phyloP scores from a whole-genome alignment of 2,888 invertebrate genomes.

The Diplazon laetatorius region DNA sequence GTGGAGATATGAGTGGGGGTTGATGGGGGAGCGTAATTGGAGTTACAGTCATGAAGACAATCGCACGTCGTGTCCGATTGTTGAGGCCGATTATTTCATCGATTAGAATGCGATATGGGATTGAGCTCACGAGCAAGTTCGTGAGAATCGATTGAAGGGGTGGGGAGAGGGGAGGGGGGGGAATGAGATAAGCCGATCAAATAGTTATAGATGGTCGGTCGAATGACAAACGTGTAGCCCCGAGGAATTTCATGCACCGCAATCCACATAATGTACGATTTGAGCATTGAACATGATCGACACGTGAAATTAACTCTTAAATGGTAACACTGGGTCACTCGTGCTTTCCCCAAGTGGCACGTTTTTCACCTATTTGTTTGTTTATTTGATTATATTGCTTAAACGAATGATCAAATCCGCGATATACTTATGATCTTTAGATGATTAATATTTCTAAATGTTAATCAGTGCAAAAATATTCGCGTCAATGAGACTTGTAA shows the following conservation, averaged over 20 bases:
- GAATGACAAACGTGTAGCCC: constrained; percentile 21
- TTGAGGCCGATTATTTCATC: constrained; percentile 43
- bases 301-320: constrained; percentile 26
- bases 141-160: constrained; percentile 57
- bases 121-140: constrained; percentile 29
- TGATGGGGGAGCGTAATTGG: constrained; percentile 11
- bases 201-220: constrained; percentile 49
- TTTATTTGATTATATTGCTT: no score
- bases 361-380: no score
- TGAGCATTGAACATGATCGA: no score
- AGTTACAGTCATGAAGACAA: constrained; percentile 36
- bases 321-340: no score
- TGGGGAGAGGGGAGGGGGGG: constrained; percentile 44
- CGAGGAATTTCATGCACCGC: constrained; percentile 2
- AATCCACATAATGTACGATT: not conserved
- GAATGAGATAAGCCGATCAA: constrained; percentile 35
- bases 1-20: not conserved
- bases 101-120: constrained; percentile 49
- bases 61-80: constrained; percentile 16
- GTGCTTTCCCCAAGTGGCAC: no score
- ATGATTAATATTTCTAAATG: no score
- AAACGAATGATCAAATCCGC: no score
- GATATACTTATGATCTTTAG: no score
- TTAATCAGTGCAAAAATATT: no score
- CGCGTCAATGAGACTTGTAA: no score